Base-by-base conservation (phyloP, 2,888 invertebrate species). In the Lasioglossum zephyrum region DNA sequence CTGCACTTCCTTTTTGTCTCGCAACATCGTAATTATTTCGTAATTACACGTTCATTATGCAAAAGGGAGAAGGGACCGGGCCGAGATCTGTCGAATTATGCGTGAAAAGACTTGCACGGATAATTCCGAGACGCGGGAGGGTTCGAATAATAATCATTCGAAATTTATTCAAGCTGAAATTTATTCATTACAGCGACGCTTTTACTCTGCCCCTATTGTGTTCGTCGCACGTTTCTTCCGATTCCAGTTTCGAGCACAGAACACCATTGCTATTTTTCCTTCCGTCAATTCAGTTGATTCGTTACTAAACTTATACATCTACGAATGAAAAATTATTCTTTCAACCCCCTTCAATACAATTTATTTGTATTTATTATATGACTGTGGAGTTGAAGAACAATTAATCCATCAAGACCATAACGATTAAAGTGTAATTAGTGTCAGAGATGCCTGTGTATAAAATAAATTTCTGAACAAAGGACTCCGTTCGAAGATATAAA, bases 31-130 rank as follows among this genome's bases (percentile, higher is more conserved):
- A 90, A 89, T 89, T 89, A 90, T 87, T 81, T 79, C 81, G 78
- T 90, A 88, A 89, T 89, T 89, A 87, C 88, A 81, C 90, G 82
- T 87, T 89, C 86, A 87, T 89, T 89, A 89, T 83, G 88, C 86
- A 72, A n/a, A 63, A 36, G 74, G 77, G 44, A 69, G 73, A 49
- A 53, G 63, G 53, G 49, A 22, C 16, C 22, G 44, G 69, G 49
- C 39, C 13, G 6, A n/a, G 70, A 63, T 41, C 16, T 73, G 73
- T 49, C 69, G 75, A 86, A 75, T 75, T 87, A 77, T 73, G 53
- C 53, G 77, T 22, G 87, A 66, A 80, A 87, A 80, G 77, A 31
- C 73, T 72, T 49, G 63, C 69, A 47, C 39, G 39, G 31, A 9
- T 31, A 47, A 77, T 77, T 69, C 31, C 39, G 49, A 22, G 66